These are phyloP conservation scores for Lasioglossum morio DNA, from an alignment of 2,888 invertebrate genomes.

Conservation along the genomic window DNA sequence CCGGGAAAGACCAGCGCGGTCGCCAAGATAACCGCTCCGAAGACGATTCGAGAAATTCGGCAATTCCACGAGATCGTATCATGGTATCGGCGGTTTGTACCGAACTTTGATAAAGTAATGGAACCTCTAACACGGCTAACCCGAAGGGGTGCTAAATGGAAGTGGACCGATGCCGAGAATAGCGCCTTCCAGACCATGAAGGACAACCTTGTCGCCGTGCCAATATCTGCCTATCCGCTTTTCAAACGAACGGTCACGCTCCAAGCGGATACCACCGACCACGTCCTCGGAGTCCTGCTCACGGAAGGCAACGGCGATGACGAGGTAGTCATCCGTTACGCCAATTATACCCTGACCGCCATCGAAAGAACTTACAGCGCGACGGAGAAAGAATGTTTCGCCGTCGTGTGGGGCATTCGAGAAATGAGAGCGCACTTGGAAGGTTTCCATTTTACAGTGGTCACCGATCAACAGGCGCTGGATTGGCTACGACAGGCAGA, in stretches of 20 bases:
- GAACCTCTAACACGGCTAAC: not conserved
- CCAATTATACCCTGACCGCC: not conserved
- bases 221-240: not conserved
- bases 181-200: not conserved
- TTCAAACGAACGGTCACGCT: not conserved
- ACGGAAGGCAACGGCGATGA: not conserved
- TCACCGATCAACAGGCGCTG: constrained; percentile 17
- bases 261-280: constrained; percentile 2
- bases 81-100: constrained; percentile 6
- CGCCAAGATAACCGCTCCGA: too few relatives aligned
- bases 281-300: not conserved
- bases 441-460: not conserved
- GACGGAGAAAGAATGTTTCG: constrained; percentile 19
- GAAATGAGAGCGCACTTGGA: constrained; percentile 9
- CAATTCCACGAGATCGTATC: constrained; percentile 12
- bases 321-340: not conserved
- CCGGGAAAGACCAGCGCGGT: too few relatives aligned
- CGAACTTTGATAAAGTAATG: not conserved
- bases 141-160: not conserved
- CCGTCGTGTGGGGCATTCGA: not conserved
- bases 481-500: not conserved
- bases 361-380: not conserved
- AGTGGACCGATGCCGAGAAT: not conserved
- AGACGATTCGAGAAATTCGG: too few relatives aligned
- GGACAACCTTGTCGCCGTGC: not conserved